Evolutionary conservation across 2,888 invertebrate genomes (phyloP).

Genomic region (Agrochola circellaris): DNA sequence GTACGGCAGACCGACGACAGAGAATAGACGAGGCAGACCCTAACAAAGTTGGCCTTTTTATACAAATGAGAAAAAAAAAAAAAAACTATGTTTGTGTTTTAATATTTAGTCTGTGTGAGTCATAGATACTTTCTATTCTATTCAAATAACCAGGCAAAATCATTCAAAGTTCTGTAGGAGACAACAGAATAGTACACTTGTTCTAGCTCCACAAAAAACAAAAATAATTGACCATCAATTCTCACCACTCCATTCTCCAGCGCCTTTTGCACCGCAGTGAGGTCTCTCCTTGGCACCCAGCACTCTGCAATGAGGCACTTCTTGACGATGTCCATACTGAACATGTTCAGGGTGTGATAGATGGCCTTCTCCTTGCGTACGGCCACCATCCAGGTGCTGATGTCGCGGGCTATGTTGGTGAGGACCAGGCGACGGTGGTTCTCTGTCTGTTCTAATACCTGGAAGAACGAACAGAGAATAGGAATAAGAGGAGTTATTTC

Average conservation of each 20-base stretch:
- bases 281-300: constrained; percentile 95
- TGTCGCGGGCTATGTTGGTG: constrained; percentile 95
- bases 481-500: background rate
- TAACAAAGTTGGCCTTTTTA: background rate
- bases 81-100: background rate
- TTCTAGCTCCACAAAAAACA: background rate
- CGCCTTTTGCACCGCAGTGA: constrained; percentile 94
- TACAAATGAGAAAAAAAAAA: background rate
- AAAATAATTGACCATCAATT: constrained; percentile 5
- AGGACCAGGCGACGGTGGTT: constrained; percentile 96
- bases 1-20: too few relatives aligned
- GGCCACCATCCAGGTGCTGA: constrained; percentile 96
- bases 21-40: background rate
- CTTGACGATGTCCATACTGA: constrained; percentile 97
- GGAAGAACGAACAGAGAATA: constrained; percentile 7
- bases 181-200: background rate
- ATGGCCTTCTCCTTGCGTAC: constrained; percentile 98
- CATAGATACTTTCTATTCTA: background rate
- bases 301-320: constrained; percentile 97
- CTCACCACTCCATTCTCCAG: constrained; percentile 95
- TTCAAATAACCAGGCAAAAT: background rate
- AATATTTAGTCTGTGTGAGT: background rate
- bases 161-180: background rate
- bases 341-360: constrained; percentile 97
- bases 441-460: constrained; percentile 96